Evolutionary conservation across 2,888 invertebrate species (phyloP), one percentile per base, ranked within the genome.

Genomic region (Anarsia innoxiella): DNA sequence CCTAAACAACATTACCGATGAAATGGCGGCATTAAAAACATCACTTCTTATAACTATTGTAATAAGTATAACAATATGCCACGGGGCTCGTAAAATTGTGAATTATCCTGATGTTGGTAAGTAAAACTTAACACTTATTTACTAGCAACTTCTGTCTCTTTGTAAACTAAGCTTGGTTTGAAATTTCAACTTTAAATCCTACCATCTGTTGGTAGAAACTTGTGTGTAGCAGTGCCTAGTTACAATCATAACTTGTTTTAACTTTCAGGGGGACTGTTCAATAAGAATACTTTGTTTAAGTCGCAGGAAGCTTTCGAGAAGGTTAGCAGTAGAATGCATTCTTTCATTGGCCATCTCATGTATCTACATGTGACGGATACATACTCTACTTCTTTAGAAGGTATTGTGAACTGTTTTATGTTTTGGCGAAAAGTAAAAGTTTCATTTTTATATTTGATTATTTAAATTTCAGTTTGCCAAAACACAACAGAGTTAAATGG

Each of bases 231-330:
- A n/a, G n/a, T n/a, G n/a, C n/a, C n/a, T n/a, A n/a, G n/a, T 36
- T 11, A 19, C 19, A 19, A 19, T 19, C 19, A 19, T 5, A 5
- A 19, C 8, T 19, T 36, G 38, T 54, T 34, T 51, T 51, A 48
- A 39, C 53, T 76, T 76, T 43, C 62, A 72, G 87, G 88, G 36
- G 86, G 86, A 31, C 67, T 88, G 36, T 88, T 89, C 25, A 78
- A 73, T 43, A 46, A 56, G 10, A 42, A 65, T 45, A 67, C 65
- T n/a, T 44, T 59, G 41, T 41, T 44, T 10, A 63, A 46, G 31
- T 72, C 80, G 10, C 45, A 54, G 39, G 42, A 53, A 42, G 71
- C 65, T 12, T 82, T 70, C 41, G 55, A 68, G 36, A 61, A 64
- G 13, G 53, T 55, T n/a, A 56, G 42, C n/a, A 13, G 27, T 11